Percentiles rank a stretch among this genome's conserved stretches.
These are phyloP conservation scores for Thamnophis elegans DNA, from an alignment of 2,797 vertebrate genomes.

Conservation along the genomic window DNA sequence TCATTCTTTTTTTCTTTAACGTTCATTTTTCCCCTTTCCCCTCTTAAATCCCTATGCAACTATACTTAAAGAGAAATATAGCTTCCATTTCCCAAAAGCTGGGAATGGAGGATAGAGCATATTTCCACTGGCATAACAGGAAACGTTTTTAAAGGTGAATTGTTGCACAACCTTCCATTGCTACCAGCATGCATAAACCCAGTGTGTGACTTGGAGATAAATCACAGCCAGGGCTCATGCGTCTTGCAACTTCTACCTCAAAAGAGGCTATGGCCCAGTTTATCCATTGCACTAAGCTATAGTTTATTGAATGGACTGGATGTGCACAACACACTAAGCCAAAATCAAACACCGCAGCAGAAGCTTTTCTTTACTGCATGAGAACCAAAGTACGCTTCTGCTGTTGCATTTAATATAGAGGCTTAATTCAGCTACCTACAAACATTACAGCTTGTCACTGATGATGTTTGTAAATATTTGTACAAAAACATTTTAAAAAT, in stretches of 20 bases:
- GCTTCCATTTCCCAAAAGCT: neutral
- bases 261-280: neutral
- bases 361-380: neutral
- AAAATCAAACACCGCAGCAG: neutral
- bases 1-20: neutral
- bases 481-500: neutral
- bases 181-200: neutral
- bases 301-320: neutral
- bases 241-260: neutral
- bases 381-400: neutral
- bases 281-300: neutral
- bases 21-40: neutral
- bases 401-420: neutral
- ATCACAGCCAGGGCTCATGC: neutral
- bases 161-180: neutral
- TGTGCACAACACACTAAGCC: neutral
- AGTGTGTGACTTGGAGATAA: neutral
- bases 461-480: neutral
- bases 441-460: neutral
- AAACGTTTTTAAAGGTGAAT: neutral
- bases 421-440: neutral
- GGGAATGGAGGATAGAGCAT: neutral
- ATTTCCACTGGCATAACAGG: neutral
- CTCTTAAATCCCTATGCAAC: neutral
- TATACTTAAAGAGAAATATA: neutral